phyloP scores from a whole-genome alignment of 37 sponge, comb jelly and placozoan species.

The Mnemiopsis leidyi region DNA sequence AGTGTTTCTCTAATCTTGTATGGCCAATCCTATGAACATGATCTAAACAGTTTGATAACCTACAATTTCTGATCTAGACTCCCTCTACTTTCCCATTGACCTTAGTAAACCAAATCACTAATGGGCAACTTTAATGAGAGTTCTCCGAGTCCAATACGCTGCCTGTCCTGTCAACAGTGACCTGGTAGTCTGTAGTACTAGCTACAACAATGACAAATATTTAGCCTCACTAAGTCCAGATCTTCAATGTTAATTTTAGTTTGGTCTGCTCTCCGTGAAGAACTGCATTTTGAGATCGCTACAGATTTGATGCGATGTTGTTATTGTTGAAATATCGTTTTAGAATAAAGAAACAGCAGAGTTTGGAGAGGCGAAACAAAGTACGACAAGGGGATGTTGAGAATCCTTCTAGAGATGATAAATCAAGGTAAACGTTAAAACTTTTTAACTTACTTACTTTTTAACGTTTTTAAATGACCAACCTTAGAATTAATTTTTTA shows the following conservation, averaged over 20 bases:
- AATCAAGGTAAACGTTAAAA: too few species aligned
- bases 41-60: too few species aligned
- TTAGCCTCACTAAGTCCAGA: not conserved
- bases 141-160: not conserved
- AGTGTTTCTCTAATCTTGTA: too few species aligned
- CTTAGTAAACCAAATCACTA: not conserved
- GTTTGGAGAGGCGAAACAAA: not conserved
- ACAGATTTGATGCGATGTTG: not conserved
- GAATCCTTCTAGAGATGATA: not conserved
- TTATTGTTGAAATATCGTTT: not conserved
- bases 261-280: not conserved
- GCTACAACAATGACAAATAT: too few species aligned
- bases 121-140: not conserved
- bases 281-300: not conserved
- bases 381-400: not conserved
- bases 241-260: not conserved
- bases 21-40: too few species aligned
- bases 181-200: too few species aligned
- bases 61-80: too few species aligned
- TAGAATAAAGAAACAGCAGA: constrained; percentile 13
- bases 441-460: too few species aligned
- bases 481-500: too few species aligned
- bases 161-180: too few species aligned
- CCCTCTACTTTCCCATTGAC: too few species aligned
- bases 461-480: too few species aligned